phyloP scores from a whole-genome alignment of 2,797 vertebrate genomes.

The Aldrovandia affinis region DNA sequence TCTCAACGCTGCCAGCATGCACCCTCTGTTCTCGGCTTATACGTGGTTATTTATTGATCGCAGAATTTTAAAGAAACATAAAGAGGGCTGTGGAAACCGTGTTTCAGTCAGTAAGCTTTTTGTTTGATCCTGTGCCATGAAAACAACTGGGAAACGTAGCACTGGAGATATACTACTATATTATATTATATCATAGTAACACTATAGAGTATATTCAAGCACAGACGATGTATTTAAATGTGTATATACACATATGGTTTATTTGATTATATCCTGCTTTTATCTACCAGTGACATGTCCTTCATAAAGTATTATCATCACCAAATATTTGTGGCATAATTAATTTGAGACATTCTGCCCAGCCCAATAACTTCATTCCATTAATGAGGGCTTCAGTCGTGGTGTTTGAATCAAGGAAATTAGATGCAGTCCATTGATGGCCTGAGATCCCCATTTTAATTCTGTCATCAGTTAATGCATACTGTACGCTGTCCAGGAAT shows the following conservation, averaged over 20 bases:
- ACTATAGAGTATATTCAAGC: not conserved
- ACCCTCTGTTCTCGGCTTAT: not conserved
- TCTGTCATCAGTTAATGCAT: not conserved
- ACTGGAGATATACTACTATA: not conserved
- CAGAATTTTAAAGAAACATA: constrained; percentile 15
- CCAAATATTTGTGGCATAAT: constrained; percentile 2
- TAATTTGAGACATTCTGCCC: not conserved
- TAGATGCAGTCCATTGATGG: not conserved
- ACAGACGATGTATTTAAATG: not conserved
- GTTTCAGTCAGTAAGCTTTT: not conserved
- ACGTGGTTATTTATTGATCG: constrained; percentile 18
- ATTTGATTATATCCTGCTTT: not conserved
- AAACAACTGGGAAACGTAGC: not conserved
- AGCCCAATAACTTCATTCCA: constrained; percentile 5
- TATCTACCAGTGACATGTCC: not conserved
- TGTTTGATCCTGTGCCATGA: constrained; percentile 4
- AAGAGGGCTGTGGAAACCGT: constrained; percentile 7
- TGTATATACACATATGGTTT: not conserved
- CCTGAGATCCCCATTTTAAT: not conserved
- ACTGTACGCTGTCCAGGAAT: not conserved
- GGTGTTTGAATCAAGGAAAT: constrained; percentile 1
- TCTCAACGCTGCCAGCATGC: not conserved
- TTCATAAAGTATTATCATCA: not conserved
- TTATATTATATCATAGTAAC: too few relatives aligned
- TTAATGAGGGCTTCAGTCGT: not conserved